A percentile compares a stretch with the other conserved stretches of the same genome.
phyloP scores from a whole-genome alignment of 2,113 vertebrate genomes.

The Rhipidura dahli region DNA sequence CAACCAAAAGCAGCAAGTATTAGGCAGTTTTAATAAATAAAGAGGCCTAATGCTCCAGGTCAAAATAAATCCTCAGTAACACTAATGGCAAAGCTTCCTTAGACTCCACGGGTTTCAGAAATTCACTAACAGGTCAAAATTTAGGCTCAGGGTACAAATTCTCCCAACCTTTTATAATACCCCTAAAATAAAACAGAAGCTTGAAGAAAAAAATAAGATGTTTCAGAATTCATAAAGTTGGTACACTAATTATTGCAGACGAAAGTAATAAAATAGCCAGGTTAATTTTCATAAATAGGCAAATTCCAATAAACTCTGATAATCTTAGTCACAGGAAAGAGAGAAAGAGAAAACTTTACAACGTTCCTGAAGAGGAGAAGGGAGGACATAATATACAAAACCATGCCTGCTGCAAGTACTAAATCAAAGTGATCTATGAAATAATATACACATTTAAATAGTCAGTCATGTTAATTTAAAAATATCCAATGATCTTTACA shows the following conservation, averaged over 20 bases:
- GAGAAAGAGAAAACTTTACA: background rate
- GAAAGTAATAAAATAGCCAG: background rate
- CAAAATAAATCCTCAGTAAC: background rate
- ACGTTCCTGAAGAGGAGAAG: background rate
- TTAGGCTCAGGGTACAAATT: background rate
- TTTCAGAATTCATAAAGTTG: background rate
- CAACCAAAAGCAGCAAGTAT: background rate
- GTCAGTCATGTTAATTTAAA: background rate
- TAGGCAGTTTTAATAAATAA: slow-evolving; percentile 7
- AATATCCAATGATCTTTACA: background rate
- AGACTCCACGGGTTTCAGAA: background rate
- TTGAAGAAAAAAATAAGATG: background rate
- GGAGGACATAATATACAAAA: background rate
- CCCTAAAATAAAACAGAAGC: background rate
- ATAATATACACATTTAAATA: background rate
- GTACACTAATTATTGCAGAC: background rate
- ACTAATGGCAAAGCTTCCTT: background rate
- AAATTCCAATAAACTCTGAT: background rate
- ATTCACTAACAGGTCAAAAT: background rate
- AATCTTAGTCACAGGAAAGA: background rate
- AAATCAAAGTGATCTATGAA: slow-evolving; percentile 2
- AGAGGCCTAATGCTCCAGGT: background rate
- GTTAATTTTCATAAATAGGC: background rate
- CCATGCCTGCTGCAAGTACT: background rate
- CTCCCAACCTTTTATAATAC: background rate